Conservation (phyloP, 2,888 invertebrate genomes). For the Brenthis daphne region DNA sequence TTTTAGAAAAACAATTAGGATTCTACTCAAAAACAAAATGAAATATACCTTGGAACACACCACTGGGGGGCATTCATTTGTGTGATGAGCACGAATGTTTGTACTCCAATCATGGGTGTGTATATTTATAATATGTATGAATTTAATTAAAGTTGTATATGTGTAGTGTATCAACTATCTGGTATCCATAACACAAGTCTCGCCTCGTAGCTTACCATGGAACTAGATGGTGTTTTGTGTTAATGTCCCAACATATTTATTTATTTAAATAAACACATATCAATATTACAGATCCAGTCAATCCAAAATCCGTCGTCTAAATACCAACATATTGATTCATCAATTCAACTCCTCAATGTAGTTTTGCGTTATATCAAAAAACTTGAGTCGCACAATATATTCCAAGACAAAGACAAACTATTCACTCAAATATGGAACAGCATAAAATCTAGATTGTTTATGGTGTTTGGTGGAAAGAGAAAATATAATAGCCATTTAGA, state of each 20-base stretch:
- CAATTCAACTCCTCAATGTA: slow-evolving; percentile 63
- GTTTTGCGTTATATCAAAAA: slow-evolving; percentile 65
- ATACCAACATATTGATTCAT: slow-evolving; percentile 59
- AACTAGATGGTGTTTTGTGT: no score
- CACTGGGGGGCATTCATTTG: no score
- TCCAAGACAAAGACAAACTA: slow-evolving; percentile 61
- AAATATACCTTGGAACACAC: neutral
- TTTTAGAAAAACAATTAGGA: neutral
- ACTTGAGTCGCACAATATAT: slow-evolving; percentile 61
- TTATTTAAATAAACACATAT: neutral
- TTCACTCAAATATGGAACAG: slow-evolving; percentile 63
- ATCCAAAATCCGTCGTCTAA: slow-evolving; percentile 57
- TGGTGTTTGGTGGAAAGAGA: slow-evolving; percentile 45
- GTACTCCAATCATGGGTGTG: no score
- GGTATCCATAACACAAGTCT: no score
- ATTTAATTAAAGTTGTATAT: no score
- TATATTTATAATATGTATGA: no score
- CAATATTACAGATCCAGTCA: slow-evolving; percentile 60
- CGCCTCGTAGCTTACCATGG: no score
- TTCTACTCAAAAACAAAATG: neutral
- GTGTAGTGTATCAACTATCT: no score
- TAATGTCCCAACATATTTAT: no score
- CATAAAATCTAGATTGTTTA: slow-evolving; percentile 52
- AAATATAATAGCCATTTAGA: slow-evolving; percentile 52
- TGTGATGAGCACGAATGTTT: no score